These are phyloP conservation scores for Vicugna pacos DNA, from an alignment of 2,113 vertebrate species.

Conservation along the genomic window DNA sequence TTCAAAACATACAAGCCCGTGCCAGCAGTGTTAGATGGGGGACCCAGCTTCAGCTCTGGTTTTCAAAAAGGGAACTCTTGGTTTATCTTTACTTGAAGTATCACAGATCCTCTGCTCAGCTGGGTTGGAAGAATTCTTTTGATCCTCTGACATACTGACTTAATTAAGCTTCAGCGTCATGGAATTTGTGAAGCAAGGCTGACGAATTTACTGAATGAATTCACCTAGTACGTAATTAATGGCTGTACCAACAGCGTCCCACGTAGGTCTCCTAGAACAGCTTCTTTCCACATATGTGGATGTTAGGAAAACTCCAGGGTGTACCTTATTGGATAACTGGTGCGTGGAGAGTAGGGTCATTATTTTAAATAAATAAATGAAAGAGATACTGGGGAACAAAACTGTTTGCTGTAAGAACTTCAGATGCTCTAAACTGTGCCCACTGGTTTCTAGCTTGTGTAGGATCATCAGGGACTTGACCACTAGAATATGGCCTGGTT, in stretches of 20 bases:
- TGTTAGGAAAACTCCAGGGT: background rate
- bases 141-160: constrained; percentile 75
- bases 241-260: constrained; percentile 64
- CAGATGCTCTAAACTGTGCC: background rate
- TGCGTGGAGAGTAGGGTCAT: background rate
- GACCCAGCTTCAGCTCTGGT: constrained; percentile 79
- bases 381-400: background rate
- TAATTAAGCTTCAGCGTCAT: constrained; percentile 79
- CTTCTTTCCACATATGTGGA: background rate
- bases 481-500: background rate
- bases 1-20: constrained; percentile 73
- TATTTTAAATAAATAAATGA: background rate
- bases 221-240: background rate
- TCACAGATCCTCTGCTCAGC: constrained; percentile 76
- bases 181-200: constrained; percentile 77
- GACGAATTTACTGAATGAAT: constrained; percentile 72
- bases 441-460: background rate
- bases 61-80: constrained; percentile 78
- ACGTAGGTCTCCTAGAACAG: constrained; percentile 30
- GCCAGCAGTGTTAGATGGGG: constrained; percentile 80
- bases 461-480: background rate
- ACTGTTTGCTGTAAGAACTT: background rate
- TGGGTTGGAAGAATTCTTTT: constrained; percentile 82
- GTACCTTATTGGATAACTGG: background rate
- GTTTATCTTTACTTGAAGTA: constrained; percentile 81